These are phyloP conservation scores for Torymus texanus DNA, from an alignment of 2,888 invertebrate species.

Conservation along the genomic window DNA sequence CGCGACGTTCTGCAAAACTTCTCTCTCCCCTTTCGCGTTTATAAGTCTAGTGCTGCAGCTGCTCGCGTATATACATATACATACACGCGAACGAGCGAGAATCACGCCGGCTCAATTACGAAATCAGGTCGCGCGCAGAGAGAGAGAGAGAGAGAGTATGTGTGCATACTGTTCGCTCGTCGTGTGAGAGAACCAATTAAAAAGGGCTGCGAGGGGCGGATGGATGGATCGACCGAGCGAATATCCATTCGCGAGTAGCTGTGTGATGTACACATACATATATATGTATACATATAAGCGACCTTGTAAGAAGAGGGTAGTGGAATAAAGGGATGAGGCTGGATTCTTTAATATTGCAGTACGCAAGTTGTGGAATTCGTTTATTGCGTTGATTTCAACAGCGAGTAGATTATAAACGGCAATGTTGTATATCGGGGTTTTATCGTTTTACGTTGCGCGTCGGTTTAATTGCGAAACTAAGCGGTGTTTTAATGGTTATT, in stretches of 20 bases:
- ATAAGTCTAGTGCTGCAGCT: too few relatives aligned
- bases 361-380: slow-evolving; percentile 30
- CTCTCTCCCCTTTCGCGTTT: too few relatives aligned
- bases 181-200: slow-evolving; percentile 33
- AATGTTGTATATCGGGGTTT: too few relatives aligned
- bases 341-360: slow-evolving; percentile 35
- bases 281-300: background rate
- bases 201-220: slow-evolving; percentile 19
- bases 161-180: background rate
- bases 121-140: slow-evolving; percentile 20
- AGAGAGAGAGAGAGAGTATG: background rate
- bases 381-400: slow-evolving; percentile 36
- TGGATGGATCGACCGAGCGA: slow-evolving; percentile 13
- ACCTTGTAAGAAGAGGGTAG: slow-evolving; percentile 1
- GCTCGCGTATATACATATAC: too few relatives aligned
- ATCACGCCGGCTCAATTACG: slow-evolving; percentile 5
- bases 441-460: too few relatives aligned
- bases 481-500: too few relatives aligned
- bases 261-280: too few relatives aligned
- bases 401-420: background rate
- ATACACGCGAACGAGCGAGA: too few relatives aligned
- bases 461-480: too few relatives aligned
- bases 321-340: background rate
- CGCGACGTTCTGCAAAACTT: too few relatives aligned
- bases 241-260: too few relatives aligned